phyloP scores from a whole-genome alignment of 1,140 invertebrate species.

The Drosophila virilis region DNA sequence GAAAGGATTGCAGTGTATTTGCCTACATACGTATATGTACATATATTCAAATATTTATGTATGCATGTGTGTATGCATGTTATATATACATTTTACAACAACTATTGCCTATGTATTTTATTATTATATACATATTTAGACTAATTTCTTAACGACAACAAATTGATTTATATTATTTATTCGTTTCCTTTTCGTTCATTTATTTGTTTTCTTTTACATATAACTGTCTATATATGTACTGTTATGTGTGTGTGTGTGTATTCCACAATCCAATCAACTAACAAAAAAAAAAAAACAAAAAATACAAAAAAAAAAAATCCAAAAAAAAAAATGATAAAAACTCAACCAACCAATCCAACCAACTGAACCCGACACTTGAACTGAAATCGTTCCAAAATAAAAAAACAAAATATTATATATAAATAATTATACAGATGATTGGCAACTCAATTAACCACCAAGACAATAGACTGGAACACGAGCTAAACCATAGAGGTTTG shows the following conservation, averaged over 20 bases:
- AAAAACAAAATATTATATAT: slow-evolving; percentile 44
- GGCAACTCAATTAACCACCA: slow-evolving; percentile 90
- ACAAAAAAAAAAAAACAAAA: slow-evolving; percentile 45
- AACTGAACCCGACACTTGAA: slow-evolving; percentile 74
- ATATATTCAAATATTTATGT: slow-evolving; percentile 4
- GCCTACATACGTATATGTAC: slow-evolving; percentile 9
- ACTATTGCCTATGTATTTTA: slow-evolving; percentile 27
- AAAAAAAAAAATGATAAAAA: slow-evolving; percentile 43
- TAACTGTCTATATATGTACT: slow-evolving; percentile 77
- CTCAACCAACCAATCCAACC: slow-evolving; percentile 64
- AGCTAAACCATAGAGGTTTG: slow-evolving; percentile 89
- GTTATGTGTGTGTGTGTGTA: slow-evolving; percentile 71
- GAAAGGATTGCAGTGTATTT: slow-evolving; percentile 2
- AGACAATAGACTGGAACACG: slow-evolving; percentile 90
- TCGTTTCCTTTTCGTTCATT: slow-evolving; percentile 74
- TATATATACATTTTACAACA: background rate
- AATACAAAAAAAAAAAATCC: slow-evolving; percentile 22
- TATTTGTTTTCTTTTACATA: slow-evolving; percentile 72
- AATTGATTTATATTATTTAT: slow-evolving; percentile 77
- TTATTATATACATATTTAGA: slow-evolving; percentile 54
- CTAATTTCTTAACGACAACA: slow-evolving; percentile 66
- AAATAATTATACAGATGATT: slow-evolving; percentile 84
- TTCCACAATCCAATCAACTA: slow-evolving; percentile 70
- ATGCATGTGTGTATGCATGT: slow-evolving; percentile 3
- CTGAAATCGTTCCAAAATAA: slow-evolving; percentile 62